A percentile compares a stretch with the other conserved stretches of the same genome.
These are phyloP conservation scores for Dichetophora obliterata DNA, from an alignment of 2,888 invertebrate species.

Conservation along the genomic window DNA sequence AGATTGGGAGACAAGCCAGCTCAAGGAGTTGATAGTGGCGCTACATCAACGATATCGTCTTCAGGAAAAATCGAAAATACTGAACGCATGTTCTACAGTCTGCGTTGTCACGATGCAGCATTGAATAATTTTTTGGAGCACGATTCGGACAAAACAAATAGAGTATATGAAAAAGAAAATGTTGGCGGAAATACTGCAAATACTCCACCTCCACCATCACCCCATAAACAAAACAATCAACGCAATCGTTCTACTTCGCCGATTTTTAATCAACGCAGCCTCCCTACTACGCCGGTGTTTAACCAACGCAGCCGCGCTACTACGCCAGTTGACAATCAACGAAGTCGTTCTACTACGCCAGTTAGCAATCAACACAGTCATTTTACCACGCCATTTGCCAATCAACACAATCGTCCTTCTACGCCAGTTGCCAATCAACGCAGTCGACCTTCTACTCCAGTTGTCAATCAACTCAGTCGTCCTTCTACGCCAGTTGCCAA, in stretches of 20 bases:
- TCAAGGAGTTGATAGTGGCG: neutral
- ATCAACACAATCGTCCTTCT: too few species aligned
- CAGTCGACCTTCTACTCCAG: too few species aligned
- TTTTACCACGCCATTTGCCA: too few species aligned
- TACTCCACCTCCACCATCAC: neutral
- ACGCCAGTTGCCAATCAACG: too few species aligned
- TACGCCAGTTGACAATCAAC: too few species aligned
- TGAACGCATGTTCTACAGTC: constrained; percentile 14
- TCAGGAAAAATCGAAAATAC: neutral
- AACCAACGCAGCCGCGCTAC: too few species aligned
- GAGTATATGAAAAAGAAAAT: constrained; percentile 5
- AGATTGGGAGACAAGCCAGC: neutral
- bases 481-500: too few species aligned
- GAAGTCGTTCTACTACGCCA: too few species aligned
- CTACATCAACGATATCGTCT: neutral
- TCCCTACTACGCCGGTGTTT: too few species aligned
- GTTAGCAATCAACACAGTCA: neutral
- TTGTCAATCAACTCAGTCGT: too few species aligned
- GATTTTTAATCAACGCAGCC: too few species aligned
- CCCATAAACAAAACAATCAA: neutral
- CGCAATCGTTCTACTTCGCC: neutral
- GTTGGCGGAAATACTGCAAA: neutral
- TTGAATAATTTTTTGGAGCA: constrained; percentile 33
- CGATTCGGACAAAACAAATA: constrained; percentile 27
- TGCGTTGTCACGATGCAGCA: constrained; percentile 37